These are phyloP conservation scores for Eremophila alpestris DNA, from an alignment of 2,797 vertebrate genomes.

Conservation along the genomic window DNA sequence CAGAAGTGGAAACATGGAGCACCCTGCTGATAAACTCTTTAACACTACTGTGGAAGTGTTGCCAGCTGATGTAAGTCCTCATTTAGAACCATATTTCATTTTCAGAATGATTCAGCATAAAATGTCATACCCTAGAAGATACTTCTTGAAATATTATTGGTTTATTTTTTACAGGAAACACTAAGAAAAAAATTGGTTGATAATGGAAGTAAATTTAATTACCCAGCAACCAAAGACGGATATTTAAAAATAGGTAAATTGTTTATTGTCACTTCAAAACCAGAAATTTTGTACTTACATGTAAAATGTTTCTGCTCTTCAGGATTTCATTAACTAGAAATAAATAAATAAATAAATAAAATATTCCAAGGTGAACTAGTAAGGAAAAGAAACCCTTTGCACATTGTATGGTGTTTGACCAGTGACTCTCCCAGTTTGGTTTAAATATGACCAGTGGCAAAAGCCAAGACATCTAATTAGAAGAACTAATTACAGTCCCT, in stretches of 20 bases:
- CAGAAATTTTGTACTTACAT: neutral
- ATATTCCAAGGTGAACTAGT: neutral
- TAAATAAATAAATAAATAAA: neutral
- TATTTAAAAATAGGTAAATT: constrained; percentile 77
- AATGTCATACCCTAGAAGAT: neutral
- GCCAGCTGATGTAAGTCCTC: constrained; percentile 78
- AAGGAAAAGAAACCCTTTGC: neutral
- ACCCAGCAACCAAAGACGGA: constrained; percentile 65
- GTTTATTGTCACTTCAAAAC: neutral
- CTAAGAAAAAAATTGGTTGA: constrained; percentile 5
- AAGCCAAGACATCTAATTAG: neutral
- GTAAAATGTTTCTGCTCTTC: neutral
- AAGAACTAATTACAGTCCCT: neutral
- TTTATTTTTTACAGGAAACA: constrained; percentile 38
- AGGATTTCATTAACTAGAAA: neutral
- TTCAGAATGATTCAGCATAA: neutral
- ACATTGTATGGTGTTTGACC: neutral
- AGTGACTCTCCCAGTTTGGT: neutral
- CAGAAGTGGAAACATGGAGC: constrained; percentile 82
- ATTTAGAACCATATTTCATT: neutral
- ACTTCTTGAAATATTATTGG: neutral
- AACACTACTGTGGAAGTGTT: constrained; percentile 86
- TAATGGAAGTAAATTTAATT: constrained; percentile 45
- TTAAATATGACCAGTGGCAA: neutral
- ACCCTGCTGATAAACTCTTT: constrained; percentile 79